A percentile compares a stretch with the other conserved stretches of the same genome.
phyloP scores from a whole-genome alignment of 92 coral and sea anemone species.

The Palythoa grandiflora region DNA sequence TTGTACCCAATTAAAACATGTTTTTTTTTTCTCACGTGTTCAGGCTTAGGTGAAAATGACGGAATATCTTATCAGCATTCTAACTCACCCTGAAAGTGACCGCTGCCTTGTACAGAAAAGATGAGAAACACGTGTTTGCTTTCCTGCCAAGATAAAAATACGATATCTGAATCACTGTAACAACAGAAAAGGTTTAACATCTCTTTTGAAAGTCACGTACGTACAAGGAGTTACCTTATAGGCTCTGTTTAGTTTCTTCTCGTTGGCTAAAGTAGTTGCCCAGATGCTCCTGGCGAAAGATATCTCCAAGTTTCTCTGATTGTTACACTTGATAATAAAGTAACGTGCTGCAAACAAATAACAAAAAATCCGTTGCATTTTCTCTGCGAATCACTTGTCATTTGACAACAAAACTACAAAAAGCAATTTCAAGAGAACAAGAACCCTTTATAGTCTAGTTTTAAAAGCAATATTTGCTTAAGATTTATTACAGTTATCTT shows the following conservation, averaged over 20 bases:
- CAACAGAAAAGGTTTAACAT: not conserved
- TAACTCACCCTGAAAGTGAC: constrained; percentile 93
- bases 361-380: not conserved
- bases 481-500: too few species aligned
- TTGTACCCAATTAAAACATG: too few species aligned
- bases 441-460: not conserved
- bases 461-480: too few species aligned
- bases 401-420: not conserved
- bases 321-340: constrained; percentile 99
- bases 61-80: not conserved
- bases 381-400: not conserved
- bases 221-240: constrained; percentile 67
- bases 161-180: not conserved
- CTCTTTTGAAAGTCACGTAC: not conserved
- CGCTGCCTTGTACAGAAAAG: constrained; percentile 99
- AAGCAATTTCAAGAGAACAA: not conserved
- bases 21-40: too few species aligned
- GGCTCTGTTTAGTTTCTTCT: constrained; percentile 95
- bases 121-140: constrained; percentile 89
- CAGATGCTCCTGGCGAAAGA: constrained; percentile 98
- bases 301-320: constrained; percentile 93
- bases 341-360: constrained; percentile 76
- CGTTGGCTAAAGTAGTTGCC: constrained; percentile 98
- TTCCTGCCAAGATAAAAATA: constrained; percentile 69
- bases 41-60: too few species aligned